Evolutionary conservation across 2,888 invertebrate species (phyloP), one percentile per base, ranked within the genome.

Genomic region (Meandrusa payeni): DNA sequence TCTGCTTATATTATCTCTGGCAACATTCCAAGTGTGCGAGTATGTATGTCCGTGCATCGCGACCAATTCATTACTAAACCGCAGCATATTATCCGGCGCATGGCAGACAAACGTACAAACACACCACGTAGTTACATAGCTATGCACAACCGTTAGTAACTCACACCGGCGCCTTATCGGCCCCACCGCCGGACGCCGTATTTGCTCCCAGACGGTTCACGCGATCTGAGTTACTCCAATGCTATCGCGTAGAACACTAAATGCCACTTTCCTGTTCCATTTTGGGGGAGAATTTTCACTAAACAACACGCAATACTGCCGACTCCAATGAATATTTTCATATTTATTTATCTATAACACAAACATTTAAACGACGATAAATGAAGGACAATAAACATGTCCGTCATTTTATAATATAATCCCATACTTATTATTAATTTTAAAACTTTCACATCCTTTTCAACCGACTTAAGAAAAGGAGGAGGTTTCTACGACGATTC

Each of bases 151-250:
- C 43, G 43, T 31, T 37, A 31, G 29, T 36, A 36, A 24, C 36
- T 42, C 36, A 23, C 42, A 37, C 42, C 24, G 43, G 43, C 32
- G 44, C 33, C 42, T 39, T 44, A 44, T 44, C 42, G 31, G 13
- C 34, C 42, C 31, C 12, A 17, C 29, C 23, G 12, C 23, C 31
- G 42, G 28, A 23, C 42, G 31, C 31, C 42, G 31, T 37, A 24
- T 37, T 43, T 43, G 37, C 31, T 37, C 44, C 20, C 32, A 22
- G 28, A 26, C 13, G 28, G 13, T 39, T 33, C 44, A 44, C 44
- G 38, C 33, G 38, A 39, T 20, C 17, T 26, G 31, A 38, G 26
- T 44, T 38, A 38, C 33, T 44, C 17, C 20, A 27, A 10, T 28
- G 44, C 27, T 22, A 15, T 44, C 38, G 15, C 20, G 33, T 11